Evolutionary conservation across 2,797 vertebrate genomes (phyloP).

Genomic region (Arnoldichthys spilopterus): DNA sequence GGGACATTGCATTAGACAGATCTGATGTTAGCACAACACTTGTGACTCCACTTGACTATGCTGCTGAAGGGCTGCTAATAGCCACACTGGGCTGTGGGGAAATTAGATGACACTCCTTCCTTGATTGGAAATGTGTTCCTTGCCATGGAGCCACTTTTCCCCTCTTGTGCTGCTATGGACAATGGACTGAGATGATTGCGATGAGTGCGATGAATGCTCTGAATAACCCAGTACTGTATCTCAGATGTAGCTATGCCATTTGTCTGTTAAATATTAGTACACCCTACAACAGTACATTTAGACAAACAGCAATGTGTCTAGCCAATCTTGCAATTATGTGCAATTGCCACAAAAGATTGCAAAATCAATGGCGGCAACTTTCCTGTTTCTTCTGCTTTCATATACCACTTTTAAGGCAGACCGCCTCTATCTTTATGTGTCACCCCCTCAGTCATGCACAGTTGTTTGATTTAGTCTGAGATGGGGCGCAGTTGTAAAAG

Average conservation of each 20-base stretch:
- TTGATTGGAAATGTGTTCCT: neutral
- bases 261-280: neutral
- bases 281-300: neutral
- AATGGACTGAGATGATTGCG: neutral
- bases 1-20: neutral
- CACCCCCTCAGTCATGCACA: neutral
- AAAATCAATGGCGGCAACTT: neutral
- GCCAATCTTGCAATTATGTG: neutral
- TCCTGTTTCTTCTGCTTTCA: neutral
- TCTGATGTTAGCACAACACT: neutral
- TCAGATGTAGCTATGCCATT: neutral
- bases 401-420: neutral
- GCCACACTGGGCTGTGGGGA: neutral
- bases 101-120: neutral
- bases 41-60: neutral
- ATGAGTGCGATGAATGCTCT: neutral
- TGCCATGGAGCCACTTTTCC: neutral
- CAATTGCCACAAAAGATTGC: neutral
- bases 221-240: neutral
- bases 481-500: neutral
- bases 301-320: neutral
- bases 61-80: neutral
- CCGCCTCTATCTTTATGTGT: neutral
- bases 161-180: neutral
- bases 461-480: neutral